These are phyloP conservation scores for Daphoenositta chrysoptera DNA, from an alignment of 2,113 vertebrate genomes.

Conservation along the genomic window DNA sequence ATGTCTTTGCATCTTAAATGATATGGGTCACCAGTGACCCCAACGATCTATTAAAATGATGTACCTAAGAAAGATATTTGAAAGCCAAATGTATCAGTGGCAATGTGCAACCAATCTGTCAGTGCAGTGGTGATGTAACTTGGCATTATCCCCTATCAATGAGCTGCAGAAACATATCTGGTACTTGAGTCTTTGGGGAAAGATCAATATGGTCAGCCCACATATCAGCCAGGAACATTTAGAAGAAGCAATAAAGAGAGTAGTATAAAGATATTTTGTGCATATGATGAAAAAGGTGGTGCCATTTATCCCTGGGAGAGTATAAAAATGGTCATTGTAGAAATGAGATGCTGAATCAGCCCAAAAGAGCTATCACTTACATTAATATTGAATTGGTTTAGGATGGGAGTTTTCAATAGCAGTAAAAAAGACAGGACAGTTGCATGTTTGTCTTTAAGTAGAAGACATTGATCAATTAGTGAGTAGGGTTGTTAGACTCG, in stretches of 20 bases:
- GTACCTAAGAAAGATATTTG: constrained; percentile 40
- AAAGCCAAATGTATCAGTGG: constrained; percentile 27
- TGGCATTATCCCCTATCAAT: constrained; percentile 31
- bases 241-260: constrained; percentile 11
- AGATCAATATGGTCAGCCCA: constrained; percentile 1
- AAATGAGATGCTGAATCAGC: constrained; percentile 40
- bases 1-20: constrained; percentile 37
- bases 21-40: background rate
- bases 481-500: background rate
- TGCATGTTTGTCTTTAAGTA: background rate
- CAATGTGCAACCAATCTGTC: constrained; percentile 16
- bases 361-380: background rate
- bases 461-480: background rate
- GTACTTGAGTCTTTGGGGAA: constrained; percentile 18
- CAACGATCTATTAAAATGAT: constrained; percentile 21
- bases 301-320: background rate
- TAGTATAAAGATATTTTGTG: background rate
- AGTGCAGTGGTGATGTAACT: constrained; percentile 29
- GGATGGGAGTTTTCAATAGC: background rate
- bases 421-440: background rate
- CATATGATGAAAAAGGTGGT: background rate
- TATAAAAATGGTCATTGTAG: background rate
- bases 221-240: background rate
- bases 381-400: background rate
- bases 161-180: constrained; percentile 13